Percentiles rank a stretch among this genome's conserved stretches.
Evolutionary conservation across 2,888 invertebrate species (phyloP).

Genomic region (Synergus japonicus): DNA sequence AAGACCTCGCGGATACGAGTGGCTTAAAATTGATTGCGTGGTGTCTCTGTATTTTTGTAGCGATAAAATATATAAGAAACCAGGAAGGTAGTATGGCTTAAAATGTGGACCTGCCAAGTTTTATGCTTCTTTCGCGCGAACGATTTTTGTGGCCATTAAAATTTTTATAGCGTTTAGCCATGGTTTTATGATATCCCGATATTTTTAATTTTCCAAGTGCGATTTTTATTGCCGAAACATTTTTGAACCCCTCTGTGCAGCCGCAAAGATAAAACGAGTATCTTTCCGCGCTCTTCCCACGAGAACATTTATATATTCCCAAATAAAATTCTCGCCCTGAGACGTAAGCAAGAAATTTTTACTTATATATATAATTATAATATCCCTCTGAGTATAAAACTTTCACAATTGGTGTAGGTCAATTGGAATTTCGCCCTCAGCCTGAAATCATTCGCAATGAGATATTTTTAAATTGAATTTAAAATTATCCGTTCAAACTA

Average conservation of each 20-base stretch:
- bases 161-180: slow-evolving; percentile 36
- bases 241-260: background rate
- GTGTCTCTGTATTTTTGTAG: slow-evolving; percentile 40
- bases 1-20: slow-evolving; percentile 23
- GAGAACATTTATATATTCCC: background rate
- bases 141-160: slow-evolving; percentile 39
- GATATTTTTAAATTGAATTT: background rate
- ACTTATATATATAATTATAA: background rate
- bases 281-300: background rate
- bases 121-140: slow-evolving; percentile 39
- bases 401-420: background rate
- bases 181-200: slow-evolving; percentile 30
- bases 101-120: slow-evolving; percentile 41
- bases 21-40: slow-evolving; percentile 39
- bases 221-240: slow-evolving; percentile 17
- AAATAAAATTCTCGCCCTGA: background rate
- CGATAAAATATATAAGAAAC: slow-evolving; percentile 42
- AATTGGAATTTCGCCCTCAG: no score
- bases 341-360: background rate
- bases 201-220: slow-evolving; percentile 26
- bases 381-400: background rate
- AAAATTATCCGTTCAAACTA: background rate
- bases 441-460: background rate
- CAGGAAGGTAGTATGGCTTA: slow-evolving; percentile 38
- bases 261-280: background rate